These are phyloP conservation scores for Mantis religiosa DNA, from an alignment of 2,888 invertebrate genomes.

Conservation along the genomic window DNA sequence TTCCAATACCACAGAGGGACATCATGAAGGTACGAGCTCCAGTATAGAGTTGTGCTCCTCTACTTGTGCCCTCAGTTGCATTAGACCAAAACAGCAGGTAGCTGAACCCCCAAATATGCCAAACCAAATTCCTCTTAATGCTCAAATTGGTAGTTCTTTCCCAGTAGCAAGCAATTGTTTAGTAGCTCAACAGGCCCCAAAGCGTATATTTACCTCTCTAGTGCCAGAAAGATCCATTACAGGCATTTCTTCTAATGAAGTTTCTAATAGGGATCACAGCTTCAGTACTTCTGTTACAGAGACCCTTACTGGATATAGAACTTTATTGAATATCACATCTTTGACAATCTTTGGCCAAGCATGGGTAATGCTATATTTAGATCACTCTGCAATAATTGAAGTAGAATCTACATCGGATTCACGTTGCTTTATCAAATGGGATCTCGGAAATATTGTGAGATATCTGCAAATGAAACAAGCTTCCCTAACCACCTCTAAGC, in stretches of 20 bases:
- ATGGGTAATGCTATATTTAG: constrained; percentile 13
- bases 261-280: neutral
- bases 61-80: constrained; percentile 10
- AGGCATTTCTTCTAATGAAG: neutral
- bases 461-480: neutral
- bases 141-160: neutral
- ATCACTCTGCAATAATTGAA: constrained; percentile 10
- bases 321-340: neutral
- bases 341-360: neutral
- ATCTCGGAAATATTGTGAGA: neutral
- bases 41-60: constrained; percentile 12
- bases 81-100: constrained; percentile 5
- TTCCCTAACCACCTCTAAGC: neutral
- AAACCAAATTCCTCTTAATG: neutral
- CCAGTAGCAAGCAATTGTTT: neutral
- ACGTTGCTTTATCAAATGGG: neutral
- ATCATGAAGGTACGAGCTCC: constrained; percentile 18
- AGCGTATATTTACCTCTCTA: neutral
- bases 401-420: neutral
- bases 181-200: neutral
- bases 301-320: neutral
- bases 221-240: neutral
- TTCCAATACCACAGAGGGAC: constrained; percentile 12
- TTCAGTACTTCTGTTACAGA: neutral
- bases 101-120: neutral